These are phyloP conservation scores for Chunga burmeisteri DNA, from an alignment of 2,113 vertebrate genomes.

Conservation along the genomic window DNA sequence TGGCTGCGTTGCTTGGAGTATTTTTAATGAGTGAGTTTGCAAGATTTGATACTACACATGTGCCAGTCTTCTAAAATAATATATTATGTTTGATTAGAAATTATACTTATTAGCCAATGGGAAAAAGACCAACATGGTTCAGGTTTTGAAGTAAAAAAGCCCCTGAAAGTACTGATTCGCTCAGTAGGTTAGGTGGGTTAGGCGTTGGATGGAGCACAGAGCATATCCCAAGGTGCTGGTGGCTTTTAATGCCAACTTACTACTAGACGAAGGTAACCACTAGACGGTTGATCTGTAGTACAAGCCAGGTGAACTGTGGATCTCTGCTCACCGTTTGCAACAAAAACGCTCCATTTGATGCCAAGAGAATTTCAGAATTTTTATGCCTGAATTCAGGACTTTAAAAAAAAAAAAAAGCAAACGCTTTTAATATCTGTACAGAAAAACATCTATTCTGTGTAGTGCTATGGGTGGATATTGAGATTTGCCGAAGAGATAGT, in stretches of 20 bases:
- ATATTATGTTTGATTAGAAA: background rate
- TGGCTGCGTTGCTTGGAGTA: background rate
- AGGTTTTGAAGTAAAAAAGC: background rate
- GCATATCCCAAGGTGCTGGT: background rate
- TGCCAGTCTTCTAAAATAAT: background rate
- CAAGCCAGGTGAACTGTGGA: background rate
- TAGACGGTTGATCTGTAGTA: background rate
- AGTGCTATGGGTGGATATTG: background rate
- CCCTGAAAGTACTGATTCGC: background rate
- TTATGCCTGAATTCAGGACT: background rate
- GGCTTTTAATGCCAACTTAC: background rate
- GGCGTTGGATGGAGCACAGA: background rate
- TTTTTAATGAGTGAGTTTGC: background rate
- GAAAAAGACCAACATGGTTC: background rate
- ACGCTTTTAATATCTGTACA: background rate
- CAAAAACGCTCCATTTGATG: background rate
- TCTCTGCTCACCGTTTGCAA: background rate
- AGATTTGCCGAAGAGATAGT: background rate
- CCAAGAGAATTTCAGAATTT: background rate
- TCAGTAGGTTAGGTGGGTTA: background rate
- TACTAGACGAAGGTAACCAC: background rate
- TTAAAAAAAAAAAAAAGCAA: background rate
- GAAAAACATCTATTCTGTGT: background rate
- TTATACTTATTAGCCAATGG: background rate
- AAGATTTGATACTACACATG: background rate